Conservation (phyloP, 2,113 vertebrate genomes). For the Pygathrix nemaeus region DNA sequence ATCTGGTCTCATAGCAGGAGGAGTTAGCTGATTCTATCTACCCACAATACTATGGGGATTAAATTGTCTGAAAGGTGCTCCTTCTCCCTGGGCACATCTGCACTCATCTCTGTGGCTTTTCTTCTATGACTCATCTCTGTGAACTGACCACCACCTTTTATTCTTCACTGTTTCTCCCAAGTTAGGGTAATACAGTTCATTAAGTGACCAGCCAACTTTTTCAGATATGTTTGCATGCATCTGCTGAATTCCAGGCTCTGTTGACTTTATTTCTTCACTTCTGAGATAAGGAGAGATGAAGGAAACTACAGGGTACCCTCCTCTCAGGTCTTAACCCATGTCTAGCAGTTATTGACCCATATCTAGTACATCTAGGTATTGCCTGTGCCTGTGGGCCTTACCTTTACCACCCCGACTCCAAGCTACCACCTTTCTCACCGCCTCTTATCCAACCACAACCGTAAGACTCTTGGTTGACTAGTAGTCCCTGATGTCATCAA, state of each 20-base stretch:
- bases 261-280: neutral
- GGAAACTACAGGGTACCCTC: neutral
- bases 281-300: neutral
- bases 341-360: neutral
- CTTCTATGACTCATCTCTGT: neutral
- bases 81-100: neutral
- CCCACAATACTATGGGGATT: accelerated
- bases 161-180: neutral
- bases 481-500: neutral
- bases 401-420: neutral
- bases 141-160: neutral
- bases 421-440: neutral
- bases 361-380: neutral
- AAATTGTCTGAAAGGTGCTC: neutral
- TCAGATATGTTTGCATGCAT: neutral
- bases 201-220: neutral
- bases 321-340: neutral
- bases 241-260: neutral
- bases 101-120: neutral
- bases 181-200: neutral
- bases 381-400: neutral
- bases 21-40: neutral
- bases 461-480: neutral
- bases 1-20: neutral
- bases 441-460: neutral